Evolutionary conservation across 2,888 invertebrate genomes (phyloP), one percentile per base, ranked within the genome.

Genomic region (Blastobasis lacticolella): DNA sequence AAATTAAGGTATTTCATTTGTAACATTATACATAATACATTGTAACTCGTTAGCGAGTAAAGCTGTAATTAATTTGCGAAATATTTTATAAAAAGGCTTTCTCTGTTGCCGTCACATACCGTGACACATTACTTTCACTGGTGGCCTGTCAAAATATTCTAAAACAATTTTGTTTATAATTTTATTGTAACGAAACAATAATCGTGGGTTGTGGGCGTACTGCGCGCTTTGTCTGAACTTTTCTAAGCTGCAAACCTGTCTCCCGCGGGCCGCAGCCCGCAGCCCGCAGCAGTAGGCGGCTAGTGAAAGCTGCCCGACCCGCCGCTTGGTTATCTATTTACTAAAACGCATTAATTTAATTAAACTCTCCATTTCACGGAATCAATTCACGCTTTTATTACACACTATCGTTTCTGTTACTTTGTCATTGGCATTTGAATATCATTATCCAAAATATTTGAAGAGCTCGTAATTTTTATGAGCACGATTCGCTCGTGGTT

Each of bases 51-150:
- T 23, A 23, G 23, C 23, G 23, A 23, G 23, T 3, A 23, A 23
- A 3, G 23, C 23, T 23, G 23, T 23, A 23, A 23, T 23, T 23
- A 23, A 23, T 23, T 23, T 23, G 23, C 1, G 56, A 49, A 52
- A 40, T 46, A 37, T 43, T 43, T 45, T 48, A 40, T 10, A 10
- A 40, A 40, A 23, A 66, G 73, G 75, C 82, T 84, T 83, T 87
- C 85, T 80, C 85, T 75, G 71, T 76, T 66, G 64, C 75, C 80
- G 76, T 78, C 75, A 78, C 72, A 77, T 74, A 78, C 77, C 84
- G 82, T 86, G 77, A 81, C 73, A 71, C 81, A 80, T 79, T 71
- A 82, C 87, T 86, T 86, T 87, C 82, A 73, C 81, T 74, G 71
- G 74, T 71, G 73, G 73, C 71, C 67, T 78, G 74, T 78, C 81